Conservation (phyloP, 92 coral and sea anemone genomes). For the Porites cylindrica region DNA sequence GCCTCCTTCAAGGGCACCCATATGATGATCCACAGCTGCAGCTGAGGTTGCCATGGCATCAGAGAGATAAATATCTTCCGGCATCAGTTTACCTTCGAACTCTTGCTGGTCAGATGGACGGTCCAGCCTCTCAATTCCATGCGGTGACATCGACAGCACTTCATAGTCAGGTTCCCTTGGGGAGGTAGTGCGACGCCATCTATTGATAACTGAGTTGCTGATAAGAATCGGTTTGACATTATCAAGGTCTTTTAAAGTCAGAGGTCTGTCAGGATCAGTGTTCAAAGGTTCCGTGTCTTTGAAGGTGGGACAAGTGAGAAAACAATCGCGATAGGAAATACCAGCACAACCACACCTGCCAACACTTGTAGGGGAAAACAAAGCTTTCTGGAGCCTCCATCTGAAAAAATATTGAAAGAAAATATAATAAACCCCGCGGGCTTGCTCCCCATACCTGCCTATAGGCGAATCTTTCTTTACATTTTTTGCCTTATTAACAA, state of each 20-base stretch:
- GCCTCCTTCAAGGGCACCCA: conserved; percentile 65
- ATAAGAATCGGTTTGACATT: conserved; percentile 78
- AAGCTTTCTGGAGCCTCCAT: conserved; percentile 72
- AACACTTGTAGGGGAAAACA: conserved; percentile 66
- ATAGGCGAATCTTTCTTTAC: too few species aligned
- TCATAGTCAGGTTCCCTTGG: conserved; percentile 43
- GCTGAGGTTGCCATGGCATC: conserved; percentile 97
- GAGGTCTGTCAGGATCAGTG: conserved; percentile 59
- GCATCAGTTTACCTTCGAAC: conserved; percentile 69
- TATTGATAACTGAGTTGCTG: conserved; percentile 74
- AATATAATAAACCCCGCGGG: background rate
- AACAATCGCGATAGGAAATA: conserved; percentile 54
- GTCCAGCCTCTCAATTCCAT: conserved; percentile 70
- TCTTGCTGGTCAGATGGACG: conserved; percentile 53
- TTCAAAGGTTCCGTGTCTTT: background rate
- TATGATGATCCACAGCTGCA: conserved; percentile 84
- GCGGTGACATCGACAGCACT: conserved; percentile 71
- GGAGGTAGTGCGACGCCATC: conserved; percentile 68
- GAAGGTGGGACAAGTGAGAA: conserved; percentile 51
- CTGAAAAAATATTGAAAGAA: conserved; percentile 22
- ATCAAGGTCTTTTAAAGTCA: conserved; percentile 70
- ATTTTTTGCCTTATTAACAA: too few species aligned
- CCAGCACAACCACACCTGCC: conserved; percentile 63
- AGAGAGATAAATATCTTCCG: conserved; percentile 81
- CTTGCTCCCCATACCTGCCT: too few species aligned